Evolutionary conservation across 2,888 invertebrate species (phyloP).

Genomic region (Brachynemurus nebulosus): DNA sequence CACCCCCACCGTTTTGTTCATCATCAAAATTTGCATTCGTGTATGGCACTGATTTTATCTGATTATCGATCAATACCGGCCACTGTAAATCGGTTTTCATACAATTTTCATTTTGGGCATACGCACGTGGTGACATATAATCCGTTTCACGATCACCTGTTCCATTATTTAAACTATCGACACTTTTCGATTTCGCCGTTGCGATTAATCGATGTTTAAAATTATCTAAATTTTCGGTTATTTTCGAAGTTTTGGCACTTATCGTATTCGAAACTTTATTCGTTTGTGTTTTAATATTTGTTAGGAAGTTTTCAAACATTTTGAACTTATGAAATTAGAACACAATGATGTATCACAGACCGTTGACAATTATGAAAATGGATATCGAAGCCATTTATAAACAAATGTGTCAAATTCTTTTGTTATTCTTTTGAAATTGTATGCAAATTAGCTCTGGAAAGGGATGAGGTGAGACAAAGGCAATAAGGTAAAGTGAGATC

Average conservation of each 20-base stretch:
- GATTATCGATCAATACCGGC: conserved; percentile 36
- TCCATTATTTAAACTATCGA: conserved; percentile 25
- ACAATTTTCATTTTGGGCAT: conserved; percentile 29
- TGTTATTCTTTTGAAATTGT: no score
- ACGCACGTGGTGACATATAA: conserved; percentile 42
- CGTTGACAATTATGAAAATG: no score
- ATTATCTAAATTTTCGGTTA: conserved; percentile 27
- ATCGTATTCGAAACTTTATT: conserved; percentile 30
- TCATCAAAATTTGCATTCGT: no score
- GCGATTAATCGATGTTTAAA: conserved; percentile 27
- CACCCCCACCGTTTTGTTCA: no score
- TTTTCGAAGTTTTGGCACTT: conserved; percentile 27
- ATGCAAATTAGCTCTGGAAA: no score
- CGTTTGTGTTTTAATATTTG: conserved; percentile 32
- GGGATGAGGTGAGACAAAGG: no score
- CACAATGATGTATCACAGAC: no score
- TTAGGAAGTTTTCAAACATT: conserved; percentile 36
- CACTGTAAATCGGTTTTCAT: conserved; percentile 39
- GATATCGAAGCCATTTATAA: no score
- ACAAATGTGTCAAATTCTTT: no score
- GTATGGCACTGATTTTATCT: conserved; percentile 33
- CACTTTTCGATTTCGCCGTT: conserved; percentile 27
- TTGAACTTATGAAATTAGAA: no score
- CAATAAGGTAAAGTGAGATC: no score
- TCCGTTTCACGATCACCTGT: conserved; percentile 28